Conservation (phyloP, 2,113 vertebrate species). For the Perognathus longimembris region DNA sequence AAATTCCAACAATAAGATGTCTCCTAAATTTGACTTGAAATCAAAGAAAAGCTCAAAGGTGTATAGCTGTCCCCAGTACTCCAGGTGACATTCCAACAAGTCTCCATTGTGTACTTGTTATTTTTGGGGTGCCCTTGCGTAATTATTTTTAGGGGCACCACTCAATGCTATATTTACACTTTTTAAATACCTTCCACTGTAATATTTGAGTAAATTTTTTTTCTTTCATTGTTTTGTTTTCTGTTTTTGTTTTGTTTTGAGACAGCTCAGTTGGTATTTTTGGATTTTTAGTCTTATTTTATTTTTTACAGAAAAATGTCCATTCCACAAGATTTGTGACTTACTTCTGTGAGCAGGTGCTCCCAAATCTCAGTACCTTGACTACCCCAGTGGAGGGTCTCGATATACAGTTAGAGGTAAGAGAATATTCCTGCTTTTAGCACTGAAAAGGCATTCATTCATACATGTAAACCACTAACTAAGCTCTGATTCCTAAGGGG, state of each 20-base stretch:
- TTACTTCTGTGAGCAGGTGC: slow-evolving; percentile 97
- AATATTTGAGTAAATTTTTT: background rate
- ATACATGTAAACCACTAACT: background rate
- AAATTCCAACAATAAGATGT: slow-evolving; percentile 6
- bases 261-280: background rate
- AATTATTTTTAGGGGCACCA: background rate
- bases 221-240: background rate
- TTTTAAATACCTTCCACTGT: background rate
- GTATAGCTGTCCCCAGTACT: background rate
- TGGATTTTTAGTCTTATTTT: slow-evolving; percentile 23
- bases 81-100: background rate
- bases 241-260: background rate
- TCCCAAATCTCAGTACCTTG: slow-evolving; percentile 94
- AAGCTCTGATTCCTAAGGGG: slow-evolving; percentile 20
- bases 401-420: slow-evolving; percentile 98
- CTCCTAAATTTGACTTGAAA: background rate
- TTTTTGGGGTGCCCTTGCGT: background rate
- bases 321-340: slow-evolving; percentile 98
- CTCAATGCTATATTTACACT: background rate
- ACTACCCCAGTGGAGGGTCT: slow-evolving; percentile 95
- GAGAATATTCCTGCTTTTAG: slow-evolving; percentile 63
- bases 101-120: background rate
- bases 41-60: background rate
- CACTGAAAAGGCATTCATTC: background rate
- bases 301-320: slow-evolving; percentile 95